Conservation (phyloP, 2,888 invertebrate species). For the Diaperis boleti region DNA sequence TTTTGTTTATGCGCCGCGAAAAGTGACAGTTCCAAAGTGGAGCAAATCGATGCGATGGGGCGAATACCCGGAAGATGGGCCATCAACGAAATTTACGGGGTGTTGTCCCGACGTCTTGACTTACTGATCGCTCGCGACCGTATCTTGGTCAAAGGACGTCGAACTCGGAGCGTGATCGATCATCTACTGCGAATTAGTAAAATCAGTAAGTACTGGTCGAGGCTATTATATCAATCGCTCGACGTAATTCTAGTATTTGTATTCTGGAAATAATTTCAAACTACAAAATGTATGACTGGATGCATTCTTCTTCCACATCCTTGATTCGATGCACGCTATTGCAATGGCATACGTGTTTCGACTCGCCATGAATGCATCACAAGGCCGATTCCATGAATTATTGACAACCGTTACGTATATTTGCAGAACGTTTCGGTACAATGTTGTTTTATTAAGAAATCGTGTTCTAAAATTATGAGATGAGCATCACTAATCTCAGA, state of each 20-base stretch:
- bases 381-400: constrained; percentile 5
- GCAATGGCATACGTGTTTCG: constrained; percentile 26
- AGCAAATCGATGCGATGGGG: neutral
- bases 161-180: too few species aligned
- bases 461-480: too few species aligned
- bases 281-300: neutral
- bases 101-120: too few species aligned
- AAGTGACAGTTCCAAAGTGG: neutral
- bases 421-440: too few species aligned
- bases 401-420: constrained; percentile 9
- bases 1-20: neutral
- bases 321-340: constrained; percentile 22
- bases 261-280: neutral
- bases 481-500: too few species aligned
- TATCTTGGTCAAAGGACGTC: too few species aligned
- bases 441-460: too few species aligned
- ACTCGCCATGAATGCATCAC: constrained; percentile 8
- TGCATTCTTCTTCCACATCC: neutral
- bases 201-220: too few species aligned
- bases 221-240: too few species aligned
- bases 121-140: too few species aligned
- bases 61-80: neutral
- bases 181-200: too few species aligned
- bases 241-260: too few species aligned
- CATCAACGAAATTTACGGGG: neutral